Evolutionary conservation across 2,888 invertebrate species (phyloP), one percentile per base, ranked within the genome.

Genomic region (Zele albiditarsus): DNA sequence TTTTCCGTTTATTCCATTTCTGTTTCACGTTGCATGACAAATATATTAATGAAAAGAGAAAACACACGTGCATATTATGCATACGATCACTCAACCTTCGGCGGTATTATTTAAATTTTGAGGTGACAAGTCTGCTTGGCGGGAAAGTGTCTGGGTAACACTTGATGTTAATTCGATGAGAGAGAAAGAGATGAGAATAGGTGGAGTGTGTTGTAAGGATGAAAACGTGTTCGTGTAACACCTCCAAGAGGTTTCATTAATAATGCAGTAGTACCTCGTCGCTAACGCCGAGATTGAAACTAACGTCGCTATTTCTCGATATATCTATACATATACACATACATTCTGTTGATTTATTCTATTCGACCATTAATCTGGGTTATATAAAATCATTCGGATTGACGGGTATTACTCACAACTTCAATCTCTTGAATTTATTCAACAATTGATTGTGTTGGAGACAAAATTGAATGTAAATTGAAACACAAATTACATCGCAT

Each of bases 181-280:
- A 73, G 68, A 49, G 38, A 74, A 66, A 62, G 46, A 46, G 49
- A 65, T 23, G 70, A 58, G 72, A 60, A 57, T 70, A 70, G 28
- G 38, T 60, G 65, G 71, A 77, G 46, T 53, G 53, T 33, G 63
- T 38, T 16, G 63, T 4, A 38, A 28, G 63, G 23, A 33, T 33
- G 33, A 33, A 33, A 20, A 53, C n/a, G 53, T 53, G 33, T 60
- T 60, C 28, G 60, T 60, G 28, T 60, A 53, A 53, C 53, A 28
- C 60, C 28, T 60, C 33, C 63, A 20, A 33, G 33, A 63, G 53
- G 76, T 81, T 81, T 81, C 81, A 81, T 82, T 82, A 82, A 82
- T 82, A 82, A 81, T 81, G 76, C 80, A 77, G 78, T 20, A 53
- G 63, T 20, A 38, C 10, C 63, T 16, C 38, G 38, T 16, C 63